Evolutionary conservation across 2,888 invertebrate genomes (phyloP), one percentile per base, ranked within the genome.

Genomic region (Syritta pipiens): DNA sequence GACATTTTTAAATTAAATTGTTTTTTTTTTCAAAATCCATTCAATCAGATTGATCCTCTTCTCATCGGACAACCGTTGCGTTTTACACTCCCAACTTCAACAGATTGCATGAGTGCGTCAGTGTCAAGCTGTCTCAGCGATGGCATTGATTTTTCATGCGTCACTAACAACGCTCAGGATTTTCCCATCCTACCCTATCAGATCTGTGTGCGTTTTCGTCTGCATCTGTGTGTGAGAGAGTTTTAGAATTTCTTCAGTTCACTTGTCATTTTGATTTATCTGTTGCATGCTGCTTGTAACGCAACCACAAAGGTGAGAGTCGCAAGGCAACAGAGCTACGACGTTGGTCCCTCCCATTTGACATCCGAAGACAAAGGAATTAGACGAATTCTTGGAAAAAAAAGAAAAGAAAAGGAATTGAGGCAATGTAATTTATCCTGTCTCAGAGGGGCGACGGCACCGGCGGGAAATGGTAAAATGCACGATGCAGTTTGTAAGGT

Each of bases 261-360:
- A 67, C 67, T 74, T 74, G 74, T 74, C 74, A 74, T 24, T 28
- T 74, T 74, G 74, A 74, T 74, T 74, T 74, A 74, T 74, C 74
- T 67, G 72, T 60, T 74, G 67, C 74, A 74, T 74, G 74, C 53
- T 67, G 28, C 24, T 35, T 37, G 57, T 55, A n/a, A 28, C 17
- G 49, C 57, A 20, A n/a, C 20, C 44, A 57, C 57, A 65, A 72
- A 42, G 51, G 51, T 32, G 22, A 35, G 35, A 28, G 35, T 49
- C 22, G 28, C n/a, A 24, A 37, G 65, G 67, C 67, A 60, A 67
- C 48, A 35, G 44, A 17, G 44, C 26, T 32, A n/a, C n/a, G n/a
- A n/a, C n/a, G n/a, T n/a, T n/a, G n/a, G n/a, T n/a, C n/a, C 74
- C 44, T 67, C 51, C 74, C 67, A 51, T 46, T 28, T 60, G 46